Conservation (phyloP, 2,888 invertebrate genomes). For the Nezara viridula region DNA sequence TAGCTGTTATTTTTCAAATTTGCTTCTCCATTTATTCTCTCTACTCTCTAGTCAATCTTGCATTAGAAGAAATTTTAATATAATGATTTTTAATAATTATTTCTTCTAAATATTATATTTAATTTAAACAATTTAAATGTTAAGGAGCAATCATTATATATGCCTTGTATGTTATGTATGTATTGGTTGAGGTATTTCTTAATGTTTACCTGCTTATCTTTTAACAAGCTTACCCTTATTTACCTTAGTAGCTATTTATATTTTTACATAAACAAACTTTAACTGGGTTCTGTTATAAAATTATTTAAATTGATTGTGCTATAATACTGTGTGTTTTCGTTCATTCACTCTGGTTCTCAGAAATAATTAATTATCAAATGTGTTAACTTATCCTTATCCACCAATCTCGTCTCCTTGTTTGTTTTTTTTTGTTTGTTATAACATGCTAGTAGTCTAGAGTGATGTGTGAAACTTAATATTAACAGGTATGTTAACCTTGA, state of each 20-base stretch:
- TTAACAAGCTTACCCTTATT: neutral
- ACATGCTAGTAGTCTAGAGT: neutral
- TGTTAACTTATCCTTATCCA: neutral
- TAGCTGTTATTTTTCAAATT: neutral
- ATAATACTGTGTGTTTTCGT: neutral
- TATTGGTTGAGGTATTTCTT: neutral
- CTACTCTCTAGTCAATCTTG: neutral
- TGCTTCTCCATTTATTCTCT: neutral
- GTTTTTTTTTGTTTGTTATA: constrained; percentile 15
- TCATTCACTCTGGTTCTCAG: neutral
- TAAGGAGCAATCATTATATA: neutral
- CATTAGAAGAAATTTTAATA: neutral
- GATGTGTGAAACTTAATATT: constrained; percentile 37
- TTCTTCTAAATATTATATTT: neutral
- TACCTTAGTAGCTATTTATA: neutral
- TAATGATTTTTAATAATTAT: neutral
- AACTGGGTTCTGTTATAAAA: neutral
- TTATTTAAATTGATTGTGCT: neutral
- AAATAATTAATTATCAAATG: neutral
- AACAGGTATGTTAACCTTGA: neutral
- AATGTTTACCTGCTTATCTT: neutral
- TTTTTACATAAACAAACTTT: neutral
- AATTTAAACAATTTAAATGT: neutral
- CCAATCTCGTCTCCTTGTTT: neutral
- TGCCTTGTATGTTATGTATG: neutral